Base-by-base conservation (phyloP, 2,113 vertebrate genomes). In the Tretioscincus oriximinensis region DNA sequence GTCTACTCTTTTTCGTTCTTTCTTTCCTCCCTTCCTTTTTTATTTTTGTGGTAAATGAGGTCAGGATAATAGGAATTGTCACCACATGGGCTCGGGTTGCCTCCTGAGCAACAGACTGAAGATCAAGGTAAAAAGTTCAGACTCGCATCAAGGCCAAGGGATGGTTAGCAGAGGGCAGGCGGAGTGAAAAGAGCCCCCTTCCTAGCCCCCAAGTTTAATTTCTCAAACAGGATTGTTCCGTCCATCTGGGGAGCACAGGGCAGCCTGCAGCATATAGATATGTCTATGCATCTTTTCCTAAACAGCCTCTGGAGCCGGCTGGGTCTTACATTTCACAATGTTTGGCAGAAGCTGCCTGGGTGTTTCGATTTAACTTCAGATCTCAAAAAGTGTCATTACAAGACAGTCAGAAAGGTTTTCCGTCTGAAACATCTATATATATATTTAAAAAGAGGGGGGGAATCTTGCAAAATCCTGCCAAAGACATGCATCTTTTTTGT, bases 71-170 rank as follows among this genome's bases (percentile, higher is more conserved):
- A 87, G 14, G 84, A 84, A 69, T 77, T 54, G 51, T 9, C 51
- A 54, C 51, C 51, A 54, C 51, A 54, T 54, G n/a, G 51, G 51
- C 12, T 54, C 51, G 16, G 7, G 16, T 14, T 3, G 51, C 85
- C 91, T 90, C 78, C 90, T 45, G 51, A 83, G 90, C 87, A 88
- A 88, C 76, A 70, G 83, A 86, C 68, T 9, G 4, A 0, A 75
- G 88, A 91, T 83, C 54, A 82, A 82, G 91, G 91, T 92, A 85
- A 87, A 91, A 91, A 93, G 86, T 88, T 91, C 89, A 91, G 51
- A 77, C 4, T 51, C 0, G 5, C 6, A 66, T 81, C 1, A 65
- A 92, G 90, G 90, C 90, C 89, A 87, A 0, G 0, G 9, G 1
- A 0, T 75, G 49, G 87, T 90, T 90, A 58, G 28, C 2, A 82